Percentiles rank a stretch among this genome's conserved stretches.
phyloP scores from a whole-genome alignment of 1,140 invertebrate genomes.

The Drosophila trapezifrons region DNA sequence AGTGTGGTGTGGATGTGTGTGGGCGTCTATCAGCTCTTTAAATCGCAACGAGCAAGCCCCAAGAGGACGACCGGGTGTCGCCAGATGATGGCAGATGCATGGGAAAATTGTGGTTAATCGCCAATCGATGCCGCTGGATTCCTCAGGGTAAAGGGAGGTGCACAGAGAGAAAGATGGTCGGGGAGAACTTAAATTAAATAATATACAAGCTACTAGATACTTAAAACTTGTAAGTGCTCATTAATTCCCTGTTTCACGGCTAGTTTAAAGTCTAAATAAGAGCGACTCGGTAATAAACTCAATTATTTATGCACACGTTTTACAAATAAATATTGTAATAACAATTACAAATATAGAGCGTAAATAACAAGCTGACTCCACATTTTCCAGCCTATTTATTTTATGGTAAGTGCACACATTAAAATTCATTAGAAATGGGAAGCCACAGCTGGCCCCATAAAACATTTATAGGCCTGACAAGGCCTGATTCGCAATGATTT shows the following conservation, averaged over 20 bases:
- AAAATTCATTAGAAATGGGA: background rate
- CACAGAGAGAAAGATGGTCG: constrained; percentile 9
- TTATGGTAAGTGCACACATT: background rate
- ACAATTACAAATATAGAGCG: background rate
- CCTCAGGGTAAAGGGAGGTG: background rate
- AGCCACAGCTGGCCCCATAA: background rate
- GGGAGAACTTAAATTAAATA: background rate
- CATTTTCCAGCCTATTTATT: background rate
- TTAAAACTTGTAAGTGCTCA: too few relatives aligned
- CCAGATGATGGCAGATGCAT: constrained; percentile 25
- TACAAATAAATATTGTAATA: background rate
- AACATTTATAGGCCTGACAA: too few relatives aligned
- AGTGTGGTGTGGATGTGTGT: constrained; percentile 33
- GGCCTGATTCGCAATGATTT: background rate
- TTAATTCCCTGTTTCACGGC: background rate
- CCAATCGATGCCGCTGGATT: constrained; percentile 31
- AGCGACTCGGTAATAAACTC: background rate
- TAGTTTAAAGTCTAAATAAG: background rate
- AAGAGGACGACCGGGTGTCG: background rate
- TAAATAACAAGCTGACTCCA: background rate
- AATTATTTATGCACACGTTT: constrained; percentile 8
- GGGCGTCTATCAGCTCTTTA: constrained; percentile 31
- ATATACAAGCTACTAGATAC: background rate
- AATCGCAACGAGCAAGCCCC: constrained; percentile 35
- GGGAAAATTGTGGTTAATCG: constrained; percentile 43